phyloP scores from a whole-genome alignment of 2,113 vertebrate genomes.

The Oxyura jamaicensis region DNA sequence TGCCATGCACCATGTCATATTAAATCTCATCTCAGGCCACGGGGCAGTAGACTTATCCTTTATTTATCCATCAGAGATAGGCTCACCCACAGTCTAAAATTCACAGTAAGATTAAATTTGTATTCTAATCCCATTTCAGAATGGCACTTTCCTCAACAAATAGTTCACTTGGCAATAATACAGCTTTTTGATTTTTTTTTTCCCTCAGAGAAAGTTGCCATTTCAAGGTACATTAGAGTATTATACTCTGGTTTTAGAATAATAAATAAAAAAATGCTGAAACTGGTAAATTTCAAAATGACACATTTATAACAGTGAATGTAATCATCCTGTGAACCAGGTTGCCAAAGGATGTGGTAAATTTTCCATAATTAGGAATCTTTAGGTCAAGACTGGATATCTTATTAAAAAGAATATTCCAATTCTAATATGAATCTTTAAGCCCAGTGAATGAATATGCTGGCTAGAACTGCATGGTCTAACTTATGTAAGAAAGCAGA shows the following conservation, averaged over 20 bases:
- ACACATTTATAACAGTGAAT: slow-evolving; percentile 1
- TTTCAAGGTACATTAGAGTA: neutral
- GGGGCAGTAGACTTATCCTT: neutral
- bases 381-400: slow-evolving; percentile 14
- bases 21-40: neutral
- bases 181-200: neutral
- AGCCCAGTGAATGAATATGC: neutral
- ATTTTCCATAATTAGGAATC: slow-evolving; percentile 1
- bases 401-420: slow-evolving; percentile 12
- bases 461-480: neutral
- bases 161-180: neutral
- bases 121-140: neutral
- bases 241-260: neutral
- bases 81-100: neutral
- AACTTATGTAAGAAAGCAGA: neutral
- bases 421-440: neutral
- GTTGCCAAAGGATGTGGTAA: slow-evolving; percentile 6
- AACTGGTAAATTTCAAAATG: neutral
- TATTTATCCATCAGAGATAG: neutral
- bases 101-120: neutral
- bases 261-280: slow-evolving; percentile 3
- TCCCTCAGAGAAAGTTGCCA: neutral
- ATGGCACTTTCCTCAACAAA: neutral
- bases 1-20: neutral
- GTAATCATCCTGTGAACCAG: neutral